Evolutionary conservation across 2,113 vertebrate species (phyloP).

Genomic region (Mystacornis crossleyi): DNA sequence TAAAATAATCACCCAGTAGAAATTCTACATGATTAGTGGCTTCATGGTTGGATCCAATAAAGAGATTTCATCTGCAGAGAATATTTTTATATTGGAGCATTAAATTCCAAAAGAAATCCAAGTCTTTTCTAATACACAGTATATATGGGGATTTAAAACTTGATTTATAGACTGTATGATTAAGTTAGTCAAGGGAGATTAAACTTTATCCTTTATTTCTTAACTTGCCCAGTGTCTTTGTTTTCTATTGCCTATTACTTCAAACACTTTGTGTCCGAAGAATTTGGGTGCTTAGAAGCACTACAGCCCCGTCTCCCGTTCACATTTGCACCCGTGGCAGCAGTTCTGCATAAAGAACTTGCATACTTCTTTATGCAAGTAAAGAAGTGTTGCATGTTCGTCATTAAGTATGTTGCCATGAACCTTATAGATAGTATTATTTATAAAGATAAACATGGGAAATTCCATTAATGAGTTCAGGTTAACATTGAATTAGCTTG

Average conservation of each 20-base stretch:
- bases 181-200: slow-evolving; percentile 50
- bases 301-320: not conserved
- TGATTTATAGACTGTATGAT: slow-evolving; percentile 46
- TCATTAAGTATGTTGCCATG: not conserved
- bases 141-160: slow-evolving; percentile 15
- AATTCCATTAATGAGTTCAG: not conserved
- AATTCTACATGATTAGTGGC: slow-evolving; percentile 47
- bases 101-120: slow-evolving; percentile 48
- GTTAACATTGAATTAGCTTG: not conserved
- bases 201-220: slow-evolving; percentile 50
- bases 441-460: not conserved
- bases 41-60: slow-evolving; percentile 39
- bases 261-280: not conserved
- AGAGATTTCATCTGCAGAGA: slow-evolving; percentile 47
- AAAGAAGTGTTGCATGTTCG: not conserved
- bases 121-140: not conserved
- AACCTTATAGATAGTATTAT: not conserved
- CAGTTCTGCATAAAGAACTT: too few species aligned
- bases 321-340: not conserved
- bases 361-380: too few species aligned
- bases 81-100: slow-evolving; percentile 46
- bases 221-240: slow-evolving; percentile 1
- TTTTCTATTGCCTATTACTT: slow-evolving; percentile 16
- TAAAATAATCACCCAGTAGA: slow-evolving; percentile 34
- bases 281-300: not conserved